Percentiles rank a stretch among this genome's conserved stretches.
These are phyloP conservation scores for Gobio occitaniae DNA, from an alignment of 2,797 vertebrate species.

Conservation along the genomic window DNA sequence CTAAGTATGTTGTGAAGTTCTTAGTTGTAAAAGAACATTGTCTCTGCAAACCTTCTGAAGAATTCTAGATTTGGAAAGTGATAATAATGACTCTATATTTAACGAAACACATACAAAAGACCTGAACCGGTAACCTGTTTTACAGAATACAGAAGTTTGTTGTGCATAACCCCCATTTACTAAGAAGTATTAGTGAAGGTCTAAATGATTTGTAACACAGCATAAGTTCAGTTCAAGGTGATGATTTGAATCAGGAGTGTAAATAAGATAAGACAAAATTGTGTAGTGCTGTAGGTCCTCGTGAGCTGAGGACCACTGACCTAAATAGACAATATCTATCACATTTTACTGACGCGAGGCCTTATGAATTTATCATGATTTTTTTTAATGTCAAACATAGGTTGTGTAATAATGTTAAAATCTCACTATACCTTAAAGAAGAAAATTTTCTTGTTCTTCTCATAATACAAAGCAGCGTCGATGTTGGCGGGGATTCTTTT, in stretches of 20 bases:
- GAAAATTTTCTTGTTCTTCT: conserved; percentile 85
- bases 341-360: background rate
- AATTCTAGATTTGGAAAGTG: too few species aligned
- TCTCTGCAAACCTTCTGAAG: too few species aligned
- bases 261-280: background rate
- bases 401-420: background rate
- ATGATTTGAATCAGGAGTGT: background rate
- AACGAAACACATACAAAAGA: background rate
- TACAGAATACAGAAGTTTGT: background rate
- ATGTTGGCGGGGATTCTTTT: conserved; percentile 80
- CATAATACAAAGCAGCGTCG: conserved; percentile 85
- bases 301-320: background rate
- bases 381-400: background rate
- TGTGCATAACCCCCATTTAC: background rate
- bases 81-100: too few species aligned
- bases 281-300: background rate
- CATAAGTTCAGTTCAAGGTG: background rate
- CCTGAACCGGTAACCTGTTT: background rate
- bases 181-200: background rate
- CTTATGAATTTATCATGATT: background rate
- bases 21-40: too few species aligned
- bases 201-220: background rate
- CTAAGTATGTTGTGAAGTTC: too few species aligned
- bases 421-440: conserved; percentile 85
- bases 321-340: background rate